Evolutionary conservation across 2,113 vertebrate species (phyloP).

Genomic region (Tinamus guttatus): DNA sequence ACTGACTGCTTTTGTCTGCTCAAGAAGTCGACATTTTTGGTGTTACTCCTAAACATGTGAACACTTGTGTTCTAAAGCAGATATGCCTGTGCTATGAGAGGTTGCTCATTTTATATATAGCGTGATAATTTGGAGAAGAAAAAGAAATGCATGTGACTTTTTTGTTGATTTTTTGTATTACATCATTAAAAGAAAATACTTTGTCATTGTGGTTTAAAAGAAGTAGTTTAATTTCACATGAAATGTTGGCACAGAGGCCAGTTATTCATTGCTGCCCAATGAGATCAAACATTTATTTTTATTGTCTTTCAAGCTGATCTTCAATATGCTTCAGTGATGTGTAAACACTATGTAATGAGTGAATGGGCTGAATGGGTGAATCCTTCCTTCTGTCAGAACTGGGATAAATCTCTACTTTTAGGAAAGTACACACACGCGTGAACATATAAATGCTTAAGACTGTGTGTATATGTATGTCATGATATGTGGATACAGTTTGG

Average conservation of each 20-base stretch:
- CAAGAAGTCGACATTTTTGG: not conserved
- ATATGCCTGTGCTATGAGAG: fast-evolving
- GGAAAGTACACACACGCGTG: not conserved
- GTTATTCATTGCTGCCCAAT: not conserved
- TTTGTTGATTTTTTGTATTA: not conserved
- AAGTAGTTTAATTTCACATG: not conserved
- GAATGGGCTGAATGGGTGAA: not conserved
- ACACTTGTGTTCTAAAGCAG: not conserved
- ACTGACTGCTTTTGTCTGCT: not conserved
- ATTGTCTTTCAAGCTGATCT: not conserved
- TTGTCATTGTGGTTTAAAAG: not conserved
- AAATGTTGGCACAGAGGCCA: not conserved
- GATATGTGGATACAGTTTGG: not conserved
- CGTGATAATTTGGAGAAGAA: not conserved
- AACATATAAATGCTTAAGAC: not conserved
- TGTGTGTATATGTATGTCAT: not conserved
- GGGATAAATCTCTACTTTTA: not conserved
- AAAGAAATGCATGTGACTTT: fast-evolving
- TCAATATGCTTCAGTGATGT: not conserved
- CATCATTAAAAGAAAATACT: not conserved
- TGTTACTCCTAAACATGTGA: not conserved
- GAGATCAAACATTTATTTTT: not conserved
- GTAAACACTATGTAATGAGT: not conserved
- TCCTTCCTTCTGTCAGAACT: not conserved
- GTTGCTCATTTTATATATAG: not conserved